phyloP scores from a whole-genome alignment of 2,888 invertebrate genomes.

The Acanthosepion lycidas region DNA sequence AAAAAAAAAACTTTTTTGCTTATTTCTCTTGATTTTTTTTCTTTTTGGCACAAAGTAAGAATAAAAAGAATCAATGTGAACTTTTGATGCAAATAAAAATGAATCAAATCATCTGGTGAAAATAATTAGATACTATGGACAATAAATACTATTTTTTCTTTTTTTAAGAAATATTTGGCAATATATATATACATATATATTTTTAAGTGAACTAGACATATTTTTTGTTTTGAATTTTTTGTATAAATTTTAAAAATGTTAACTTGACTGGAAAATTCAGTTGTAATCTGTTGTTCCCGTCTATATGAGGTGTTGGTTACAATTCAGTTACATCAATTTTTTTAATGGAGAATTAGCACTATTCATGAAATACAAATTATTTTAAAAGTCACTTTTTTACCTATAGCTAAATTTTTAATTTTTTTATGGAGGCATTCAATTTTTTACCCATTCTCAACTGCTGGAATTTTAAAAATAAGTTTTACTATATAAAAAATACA shows the following conservation, averaged over 20 bases:
- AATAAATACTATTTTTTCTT: too few relatives aligned
- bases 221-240: too few relatives aligned
- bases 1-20: background rate
- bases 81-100: too few relatives aligned
- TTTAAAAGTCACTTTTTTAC: background rate
- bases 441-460: background rate
- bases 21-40: background rate
- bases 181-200: too few relatives aligned
- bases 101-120: too few relatives aligned
- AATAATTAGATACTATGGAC: too few relatives aligned
- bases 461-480: background rate
- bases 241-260: too few relatives aligned
- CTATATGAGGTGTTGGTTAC: background rate
- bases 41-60: background rate
- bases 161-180: too few relatives aligned
- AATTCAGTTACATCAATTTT: background rate
- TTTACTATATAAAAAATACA: background rate
- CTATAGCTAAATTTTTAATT: background rate
- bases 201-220: too few relatives aligned
- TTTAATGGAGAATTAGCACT: constrained; percentile 1
- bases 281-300: background rate
- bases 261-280: background rate
- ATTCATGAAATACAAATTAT: background rate
- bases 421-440: background rate
- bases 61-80: too few relatives aligned